These are phyloP conservation scores for Drosophila neonasuta DNA, from an alignment of 2,888 invertebrate species.

Conservation along the genomic window DNA sequence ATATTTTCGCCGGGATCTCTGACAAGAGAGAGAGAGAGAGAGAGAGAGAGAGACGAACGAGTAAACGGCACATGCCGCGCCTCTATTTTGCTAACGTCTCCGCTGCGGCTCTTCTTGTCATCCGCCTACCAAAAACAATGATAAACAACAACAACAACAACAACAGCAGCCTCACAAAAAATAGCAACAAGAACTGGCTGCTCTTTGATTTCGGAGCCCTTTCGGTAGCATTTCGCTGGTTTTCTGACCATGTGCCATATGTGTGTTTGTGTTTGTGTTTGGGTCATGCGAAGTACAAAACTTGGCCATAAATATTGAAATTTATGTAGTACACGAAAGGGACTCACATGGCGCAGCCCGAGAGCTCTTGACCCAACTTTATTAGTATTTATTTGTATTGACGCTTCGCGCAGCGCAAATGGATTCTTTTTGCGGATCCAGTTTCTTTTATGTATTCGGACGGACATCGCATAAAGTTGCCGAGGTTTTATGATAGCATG, in stretches of 20 bases:
- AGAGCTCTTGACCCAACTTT: conserved; percentile 49
- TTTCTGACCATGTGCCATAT: conserved; percentile 37
- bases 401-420: conserved; percentile 30
- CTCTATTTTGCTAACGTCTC: conserved; percentile 75
- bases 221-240: conserved; percentile 51
- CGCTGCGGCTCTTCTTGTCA: conserved; percentile 55
- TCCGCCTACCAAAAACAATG: conserved; percentile 65
- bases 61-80: conserved; percentile 56
- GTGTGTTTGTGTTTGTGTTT: not conserved
- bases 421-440: conserved; percentile 27
- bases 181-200: conserved; percentile 9
- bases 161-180: not conserved
- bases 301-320: conserved; percentile 72
- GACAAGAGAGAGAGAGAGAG: conserved; percentile 11
- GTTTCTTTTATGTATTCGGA: conserved; percentile 42
- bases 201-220: conserved; percentile 42
- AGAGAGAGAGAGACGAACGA: conserved; percentile 8
- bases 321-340: conserved; percentile 69
- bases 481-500: conserved; percentile 13
- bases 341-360: conserved; percentile 18
- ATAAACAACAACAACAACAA: conserved; percentile 19
- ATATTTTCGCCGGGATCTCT: conserved; percentile 39
- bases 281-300: conserved; percentile 32
- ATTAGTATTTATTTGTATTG: conserved; percentile 62
- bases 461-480: conserved; percentile 34